Evolutionary conservation across 2,797 vertebrate genomes (phyloP), one percentile per base, ranked within the genome.

Genomic region (Zenarchopterus dispar): DNA sequence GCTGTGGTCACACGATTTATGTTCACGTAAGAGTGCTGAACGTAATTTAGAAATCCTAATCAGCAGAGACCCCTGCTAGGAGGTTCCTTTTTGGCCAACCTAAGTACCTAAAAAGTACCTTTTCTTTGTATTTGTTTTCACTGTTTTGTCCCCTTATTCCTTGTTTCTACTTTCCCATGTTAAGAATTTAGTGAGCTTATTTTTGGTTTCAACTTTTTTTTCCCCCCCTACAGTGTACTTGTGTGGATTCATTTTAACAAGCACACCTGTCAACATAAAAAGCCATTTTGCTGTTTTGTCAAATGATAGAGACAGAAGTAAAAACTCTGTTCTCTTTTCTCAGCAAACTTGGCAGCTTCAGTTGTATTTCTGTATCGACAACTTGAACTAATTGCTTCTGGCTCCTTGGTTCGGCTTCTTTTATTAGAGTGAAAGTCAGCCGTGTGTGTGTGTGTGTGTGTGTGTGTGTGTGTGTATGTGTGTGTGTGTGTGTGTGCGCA

Each of bases 341-440:
- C 28, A 1, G 46, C 61, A 64, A 67, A 77, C 64, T 59, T 68
- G 33, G 63, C 70, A 60, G 62, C 46, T 26, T 64, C 6, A 58
- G 55, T 76, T 59, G 62, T 50, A 21, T 82, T 80, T 85, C 64
- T 57, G 46, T 67, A 82, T 81, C 46, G 59, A 73, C 62, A 41
- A 24, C 59, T 70, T 72, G 36, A 73, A 75, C 78, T 86, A 87
- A 85, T 81, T 83, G 65, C 72, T 33, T 78, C 62, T 61, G 33
- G 41, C 70, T 80, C 55, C 44, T 22, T 45, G 68, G 60, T 49
- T 57, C 59, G 42, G 22, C 60, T 70, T 72, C 57, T 81, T 70
- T 73, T 73, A 47, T 68, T 21, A 6, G 36, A 76, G 26, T 43
- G 36, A 13, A 73, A 61, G 56, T 33, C 9, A 57, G 58, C 23